Percentiles rank a stretch among this genome's conserved stretches.
phyloP scores from a whole-genome alignment of 2,888 invertebrate species.

The Orthosia cruda region DNA sequence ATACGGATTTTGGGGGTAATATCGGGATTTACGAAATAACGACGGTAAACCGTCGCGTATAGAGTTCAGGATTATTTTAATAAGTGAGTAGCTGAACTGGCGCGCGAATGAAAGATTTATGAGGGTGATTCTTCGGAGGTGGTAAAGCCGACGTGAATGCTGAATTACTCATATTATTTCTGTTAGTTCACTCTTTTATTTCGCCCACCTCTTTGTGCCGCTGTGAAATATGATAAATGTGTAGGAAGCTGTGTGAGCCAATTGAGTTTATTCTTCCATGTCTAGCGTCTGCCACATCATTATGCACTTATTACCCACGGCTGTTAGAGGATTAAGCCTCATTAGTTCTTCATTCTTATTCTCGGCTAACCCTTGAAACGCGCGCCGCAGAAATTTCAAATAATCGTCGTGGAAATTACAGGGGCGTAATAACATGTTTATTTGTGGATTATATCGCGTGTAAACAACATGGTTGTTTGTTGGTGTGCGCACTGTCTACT shows the following conservation, averaged over 20 bases:
- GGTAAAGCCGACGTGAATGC: constrained; percentile 70
- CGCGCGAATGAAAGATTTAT: constrained; percentile 76
- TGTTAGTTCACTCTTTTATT: constrained; percentile 69
- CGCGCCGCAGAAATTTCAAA: constrained; percentile 34
- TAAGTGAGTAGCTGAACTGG: constrained; percentile 64
- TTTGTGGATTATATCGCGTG: constrained; percentile 46
- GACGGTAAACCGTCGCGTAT: constrained; percentile 68
- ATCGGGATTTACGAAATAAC: constrained; percentile 68
- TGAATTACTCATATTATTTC: constrained; percentile 73
- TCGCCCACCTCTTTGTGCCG: constrained; percentile 64
- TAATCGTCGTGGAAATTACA: constrained; percentile 29
- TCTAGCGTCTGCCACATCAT: constrained; percentile 53
- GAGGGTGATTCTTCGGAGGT: constrained; percentile 74
- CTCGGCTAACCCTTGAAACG: constrained; percentile 32
- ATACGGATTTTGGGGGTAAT: constrained; percentile 67
- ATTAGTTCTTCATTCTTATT: constrained; percentile 59
- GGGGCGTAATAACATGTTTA: constrained; percentile 55
- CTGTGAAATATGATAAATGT: constrained; percentile 63
- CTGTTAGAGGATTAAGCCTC: constrained; percentile 57
- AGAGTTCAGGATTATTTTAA: constrained; percentile 71
- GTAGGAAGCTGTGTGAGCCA: constrained; percentile 50
- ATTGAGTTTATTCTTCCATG: constrained; percentile 39
- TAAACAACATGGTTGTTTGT: constrained; percentile 54
- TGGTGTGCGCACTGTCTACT: constrained; percentile 52
- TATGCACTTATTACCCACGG: constrained; percentile 57